Evolutionary conservation across 2,888 invertebrate genomes (phyloP).

Genomic region (Spilosoma lubricipeda): DNA sequence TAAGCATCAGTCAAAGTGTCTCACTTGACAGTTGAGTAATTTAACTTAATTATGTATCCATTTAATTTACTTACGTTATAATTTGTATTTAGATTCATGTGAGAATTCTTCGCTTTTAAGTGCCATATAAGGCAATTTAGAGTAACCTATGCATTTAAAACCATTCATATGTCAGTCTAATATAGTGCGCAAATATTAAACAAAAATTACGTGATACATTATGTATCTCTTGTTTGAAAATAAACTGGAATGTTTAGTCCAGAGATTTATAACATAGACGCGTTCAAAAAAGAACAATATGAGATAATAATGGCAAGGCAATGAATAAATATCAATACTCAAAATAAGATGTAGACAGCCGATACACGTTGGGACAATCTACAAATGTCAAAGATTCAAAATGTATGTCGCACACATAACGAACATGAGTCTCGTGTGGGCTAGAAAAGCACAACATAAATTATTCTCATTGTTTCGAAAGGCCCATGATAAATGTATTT

Average conservation of each 20-base stretch:
- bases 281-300: conserved; percentile 23
- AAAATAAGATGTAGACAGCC: conserved; percentile 49
- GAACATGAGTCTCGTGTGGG: conserved; percentile 72
- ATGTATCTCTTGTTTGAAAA: conserved; percentile 1
- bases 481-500: conserved; percentile 75
- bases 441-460: conserved; percentile 72
- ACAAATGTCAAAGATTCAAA: conserved; percentile 72
- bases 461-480: conserved; percentile 75
- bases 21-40: conserved; percentile 36
- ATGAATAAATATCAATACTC: conserved; percentile 46
- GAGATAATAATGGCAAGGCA: conserved; percentile 35
- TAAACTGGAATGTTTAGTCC: conserved; percentile 3
- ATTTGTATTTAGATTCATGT: conserved; percentile 32
- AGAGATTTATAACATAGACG: conserved; percentile 14
- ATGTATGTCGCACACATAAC: conserved; percentile 73
- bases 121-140: neutral
- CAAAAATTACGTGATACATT: neutral
- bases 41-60: conserved; percentile 31
- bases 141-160: neutral
- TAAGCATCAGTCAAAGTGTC: conserved; percentile 35
- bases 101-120: neutral
- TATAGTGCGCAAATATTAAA: neutral
- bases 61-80: conserved; percentile 27
- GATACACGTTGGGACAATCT: conserved; percentile 53
- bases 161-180: neutral